phyloP scores from a whole-genome alignment of 2,113 vertebrate genomes.

The Gobio gobio region DNA sequence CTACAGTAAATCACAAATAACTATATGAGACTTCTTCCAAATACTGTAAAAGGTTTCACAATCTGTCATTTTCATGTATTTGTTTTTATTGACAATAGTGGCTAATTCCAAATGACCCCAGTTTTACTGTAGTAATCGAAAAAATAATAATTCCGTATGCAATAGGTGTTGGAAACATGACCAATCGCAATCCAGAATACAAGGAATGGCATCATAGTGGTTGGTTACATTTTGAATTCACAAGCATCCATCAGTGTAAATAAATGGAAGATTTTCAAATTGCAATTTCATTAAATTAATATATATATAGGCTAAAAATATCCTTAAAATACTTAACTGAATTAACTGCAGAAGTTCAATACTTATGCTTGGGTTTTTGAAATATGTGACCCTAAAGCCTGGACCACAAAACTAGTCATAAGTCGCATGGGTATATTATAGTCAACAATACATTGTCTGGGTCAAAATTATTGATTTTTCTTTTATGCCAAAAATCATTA shows the following conservation, averaged over 20 bases:
- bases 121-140: neutral
- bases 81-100: neutral
- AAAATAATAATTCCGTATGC: neutral
- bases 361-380: no score
- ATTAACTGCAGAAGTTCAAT: no score
- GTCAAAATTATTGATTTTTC: no score
- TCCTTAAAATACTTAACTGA: no score
- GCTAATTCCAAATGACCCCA: neutral
- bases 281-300: no score
- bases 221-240: neutral
- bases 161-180: neutral
- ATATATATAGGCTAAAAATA: no score
- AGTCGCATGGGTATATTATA: no score
- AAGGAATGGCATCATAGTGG: neutral
- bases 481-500: no score
- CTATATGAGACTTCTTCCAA: neutral
- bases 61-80: neutral
- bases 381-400: no score
- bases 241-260: neutral
- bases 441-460: no score
- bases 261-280: neutral
- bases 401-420: no score
- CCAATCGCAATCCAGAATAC: neutral
- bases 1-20: neutral
- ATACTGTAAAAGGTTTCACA: neutral